Evolutionary conservation across 2,888 invertebrate species (phyloP).

Genomic region (Agonopterix heracliana): DNA sequence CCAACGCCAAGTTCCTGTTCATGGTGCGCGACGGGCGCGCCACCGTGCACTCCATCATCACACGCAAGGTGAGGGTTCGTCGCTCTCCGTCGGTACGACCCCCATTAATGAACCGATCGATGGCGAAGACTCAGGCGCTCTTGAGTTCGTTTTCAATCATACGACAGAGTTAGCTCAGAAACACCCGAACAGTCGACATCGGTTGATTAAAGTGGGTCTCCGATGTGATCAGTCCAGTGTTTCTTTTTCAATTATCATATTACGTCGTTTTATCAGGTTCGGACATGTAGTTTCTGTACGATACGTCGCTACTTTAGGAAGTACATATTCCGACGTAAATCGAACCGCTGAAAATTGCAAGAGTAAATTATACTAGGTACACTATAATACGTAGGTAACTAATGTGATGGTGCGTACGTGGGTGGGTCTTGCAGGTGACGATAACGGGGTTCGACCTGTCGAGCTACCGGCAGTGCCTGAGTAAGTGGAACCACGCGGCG

Average conservation of each 20-base stretch:
- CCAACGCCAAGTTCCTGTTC: slow-evolving; percentile 97
- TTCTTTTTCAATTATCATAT: no score
- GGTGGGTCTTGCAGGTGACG: slow-evolving; percentile 46
- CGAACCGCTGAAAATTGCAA: neutral
- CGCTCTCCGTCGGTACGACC: neutral
- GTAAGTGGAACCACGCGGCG: slow-evolving; percentile 97
- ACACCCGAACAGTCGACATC: no score
- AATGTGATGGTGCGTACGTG: neutral
- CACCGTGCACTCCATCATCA: slow-evolving; percentile 98
- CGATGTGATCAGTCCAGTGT: no score
- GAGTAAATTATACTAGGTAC: neutral
- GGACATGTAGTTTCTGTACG: no score
- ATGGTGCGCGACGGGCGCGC: slow-evolving; percentile 99
- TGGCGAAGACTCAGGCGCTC: no score
- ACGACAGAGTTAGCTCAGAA: no score
- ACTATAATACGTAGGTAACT: neutral
- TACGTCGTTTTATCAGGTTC: no score
- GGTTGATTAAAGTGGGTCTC: no score
- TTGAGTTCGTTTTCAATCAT: no score
- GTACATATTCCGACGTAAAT: no score
- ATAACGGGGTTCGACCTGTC: slow-evolving; percentile 96
- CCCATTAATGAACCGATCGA: no score
- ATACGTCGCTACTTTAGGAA: no score
- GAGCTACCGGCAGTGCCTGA: slow-evolving; percentile 95
- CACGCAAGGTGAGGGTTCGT: slow-evolving; percentile 83